These are phyloP conservation scores for Champsocephalus gunnari DNA, from an alignment of 2,797 vertebrate species.

Conservation along the genomic window DNA sequence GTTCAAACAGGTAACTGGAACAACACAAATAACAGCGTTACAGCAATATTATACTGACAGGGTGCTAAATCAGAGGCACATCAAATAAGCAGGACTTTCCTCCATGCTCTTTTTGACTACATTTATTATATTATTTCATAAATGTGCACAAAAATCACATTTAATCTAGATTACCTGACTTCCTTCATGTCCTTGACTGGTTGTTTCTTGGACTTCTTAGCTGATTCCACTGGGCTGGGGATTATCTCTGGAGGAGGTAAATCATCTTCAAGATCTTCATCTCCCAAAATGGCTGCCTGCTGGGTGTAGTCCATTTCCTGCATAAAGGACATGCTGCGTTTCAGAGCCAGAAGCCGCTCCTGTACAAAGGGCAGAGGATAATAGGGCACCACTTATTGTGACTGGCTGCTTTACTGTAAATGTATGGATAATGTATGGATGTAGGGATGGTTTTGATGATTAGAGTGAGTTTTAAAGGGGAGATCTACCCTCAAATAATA, in stretches of 20 bases:
- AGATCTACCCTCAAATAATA: conserved; percentile 2
- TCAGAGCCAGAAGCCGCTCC: conserved; percentile 98
- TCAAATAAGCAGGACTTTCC: background rate
- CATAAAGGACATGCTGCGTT: conserved; percentile 99
- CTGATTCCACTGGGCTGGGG: conserved; percentile 90
- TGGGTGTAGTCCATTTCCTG: conserved; percentile 99
- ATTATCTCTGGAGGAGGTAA: conserved; percentile 90
- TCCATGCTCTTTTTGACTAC: background rate
- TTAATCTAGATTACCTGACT: conserved; percentile 86
- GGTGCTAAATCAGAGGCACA: background rate
- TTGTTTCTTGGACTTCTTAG: conserved; percentile 95
- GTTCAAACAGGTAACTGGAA: conserved; percentile 93
- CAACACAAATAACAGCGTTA: conserved; percentile 10
- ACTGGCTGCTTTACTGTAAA: conserved; percentile 55
- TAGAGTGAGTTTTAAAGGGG: background rate
- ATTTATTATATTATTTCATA: background rate
- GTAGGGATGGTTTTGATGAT: conserved; percentile 58
- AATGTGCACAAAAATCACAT: background rate
- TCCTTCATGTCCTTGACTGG: conserved; percentile 95
- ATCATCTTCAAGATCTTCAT: conserved; percentile 91
- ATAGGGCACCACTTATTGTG: conserved; percentile 79
- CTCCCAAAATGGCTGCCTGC: conserved; percentile 97
- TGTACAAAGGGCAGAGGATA: conserved; percentile 89
- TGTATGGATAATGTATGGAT: conserved; percentile 51
- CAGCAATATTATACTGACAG: background rate